A percentile compares a stretch with the other conserved stretches of the same genome.
Conservation (phyloP, 2,797 vertebrate species). For the Premnoplex brunnescens region DNA sequence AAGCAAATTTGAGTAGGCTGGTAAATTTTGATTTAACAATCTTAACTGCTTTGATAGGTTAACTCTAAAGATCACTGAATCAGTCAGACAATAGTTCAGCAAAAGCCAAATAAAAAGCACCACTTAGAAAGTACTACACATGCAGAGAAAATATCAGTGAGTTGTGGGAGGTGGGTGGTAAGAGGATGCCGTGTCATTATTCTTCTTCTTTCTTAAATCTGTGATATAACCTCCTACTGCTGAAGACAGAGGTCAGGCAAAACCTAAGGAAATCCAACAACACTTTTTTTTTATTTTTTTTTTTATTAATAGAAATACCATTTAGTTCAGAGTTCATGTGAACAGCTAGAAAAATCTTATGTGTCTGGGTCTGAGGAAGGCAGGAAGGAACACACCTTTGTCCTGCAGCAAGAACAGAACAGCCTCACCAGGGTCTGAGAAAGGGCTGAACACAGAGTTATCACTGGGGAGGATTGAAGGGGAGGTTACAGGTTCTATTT, state of each 20-base stretch:
- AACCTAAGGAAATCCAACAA: background rate
- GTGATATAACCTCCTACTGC: background rate
- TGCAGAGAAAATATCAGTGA: background rate
- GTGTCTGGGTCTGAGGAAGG: background rate
- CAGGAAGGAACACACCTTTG: background rate
- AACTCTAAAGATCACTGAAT: slow-evolving; percentile 33
- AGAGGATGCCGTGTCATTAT: background rate
- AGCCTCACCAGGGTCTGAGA: background rate
- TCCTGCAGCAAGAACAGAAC: background rate
- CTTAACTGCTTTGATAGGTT: slow-evolving; percentile 17
- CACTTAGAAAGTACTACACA: background rate
- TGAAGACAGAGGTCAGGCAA: slow-evolving; percentile 1
- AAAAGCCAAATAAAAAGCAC: slow-evolving; percentile 8
- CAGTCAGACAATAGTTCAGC: background rate
- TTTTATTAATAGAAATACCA: background rate
- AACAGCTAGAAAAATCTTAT: background rate
- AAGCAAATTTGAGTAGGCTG: slow-evolving; percentile 33
- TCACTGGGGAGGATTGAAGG: background rate
- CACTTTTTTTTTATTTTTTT: background rate
- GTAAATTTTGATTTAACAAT: slow-evolving; percentile 47
- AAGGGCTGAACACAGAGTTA: background rate
- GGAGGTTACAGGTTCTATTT: background rate
- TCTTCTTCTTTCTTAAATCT: background rate
- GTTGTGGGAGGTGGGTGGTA: background rate
- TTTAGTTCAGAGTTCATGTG: slow-evolving; percentile 15